Base-by-base conservation (phyloP, 2,113 vertebrate species). In the Nothobranchius furzeri region DNA sequence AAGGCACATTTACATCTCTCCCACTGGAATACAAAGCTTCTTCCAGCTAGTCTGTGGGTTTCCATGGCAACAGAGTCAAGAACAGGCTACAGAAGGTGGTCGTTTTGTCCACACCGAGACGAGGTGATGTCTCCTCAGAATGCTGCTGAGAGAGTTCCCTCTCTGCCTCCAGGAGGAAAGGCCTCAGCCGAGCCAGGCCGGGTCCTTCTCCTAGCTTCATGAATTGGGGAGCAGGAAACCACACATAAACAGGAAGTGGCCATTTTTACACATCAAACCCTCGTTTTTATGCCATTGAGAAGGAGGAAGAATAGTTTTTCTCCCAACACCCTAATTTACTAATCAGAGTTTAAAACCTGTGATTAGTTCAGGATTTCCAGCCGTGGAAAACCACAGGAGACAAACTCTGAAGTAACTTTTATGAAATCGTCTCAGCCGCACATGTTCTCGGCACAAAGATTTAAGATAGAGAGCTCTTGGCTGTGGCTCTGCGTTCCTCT, bases 61-160 rank as follows among this genome's bases (percentile, higher is more conserved):
- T 81, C 89, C 81, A 87, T 85, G 79, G 86, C 63, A 87, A 89
- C 89, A 49, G 63, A 72, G 64, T 45, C 71, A 30, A 17, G 72
- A 8, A 51, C 6, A 25, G 57, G 56, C 63, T 42, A 57, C 70
- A 64, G 61, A 77, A 78, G 87, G 80, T 13, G 49, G 68, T 9
- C 57, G 70, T 78, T 85, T 72, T 82, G 65, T 85, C 73, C 49
- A 64, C 37, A 67, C 63, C 35, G 64, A 67, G 65, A 62, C 40
- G 17, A 12, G 42, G 50, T 60, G 40, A 50, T 45, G 65, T 60
- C 65, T 25, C 10, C 40, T 3, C 0, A 50, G 43, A 50, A 20
- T 3, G 7, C 37, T 7, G 37, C 13, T 17, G 55, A 69, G 49
- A 53, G 59, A 54, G 79, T 47, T 79, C 73, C 53, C 84, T 43